phyloP scores from a whole-genome alignment of 2,113 vertebrate species.

The Laticauda colubrina region DNA sequence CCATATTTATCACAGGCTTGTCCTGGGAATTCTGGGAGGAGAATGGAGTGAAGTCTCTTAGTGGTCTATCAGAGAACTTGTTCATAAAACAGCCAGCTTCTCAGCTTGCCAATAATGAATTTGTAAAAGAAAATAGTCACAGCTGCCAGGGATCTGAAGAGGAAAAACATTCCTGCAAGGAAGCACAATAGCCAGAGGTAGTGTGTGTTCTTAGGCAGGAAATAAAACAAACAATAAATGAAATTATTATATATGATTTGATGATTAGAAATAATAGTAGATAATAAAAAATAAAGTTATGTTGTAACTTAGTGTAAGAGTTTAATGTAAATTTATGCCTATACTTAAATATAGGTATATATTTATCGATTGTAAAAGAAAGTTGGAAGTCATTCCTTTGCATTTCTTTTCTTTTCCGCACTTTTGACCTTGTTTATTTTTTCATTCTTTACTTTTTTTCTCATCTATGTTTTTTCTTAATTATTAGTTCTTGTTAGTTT shows the following conservation, averaged over 20 bases:
- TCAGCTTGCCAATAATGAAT: background rate
- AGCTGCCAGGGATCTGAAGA: background rate
- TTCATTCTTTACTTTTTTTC: background rate
- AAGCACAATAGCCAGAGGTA: background rate
- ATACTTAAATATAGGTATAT: no score
- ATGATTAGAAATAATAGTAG: background rate
- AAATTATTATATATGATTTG: background rate
- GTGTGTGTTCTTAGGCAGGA: background rate
- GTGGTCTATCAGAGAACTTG: background rate
- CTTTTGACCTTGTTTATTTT: background rate
- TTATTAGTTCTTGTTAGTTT: background rate
- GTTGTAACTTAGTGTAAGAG: background rate
- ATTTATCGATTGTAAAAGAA: background rate
- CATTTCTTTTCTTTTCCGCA: background rate
- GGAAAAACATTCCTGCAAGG: background rate
- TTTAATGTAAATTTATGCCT: background rate
- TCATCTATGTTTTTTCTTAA: background rate
- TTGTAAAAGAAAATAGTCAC: background rate
- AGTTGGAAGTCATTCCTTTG: background rate
- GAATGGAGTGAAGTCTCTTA: background rate
- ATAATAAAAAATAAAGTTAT: background rate
- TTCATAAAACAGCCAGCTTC: background rate
- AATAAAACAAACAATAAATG: background rate
- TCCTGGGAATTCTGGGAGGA: background rate
- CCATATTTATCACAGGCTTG: background rate